Evolutionary conservation across 1,140 invertebrate species (phyloP).

Genomic region (Calliopsis andreniformis): DNA sequence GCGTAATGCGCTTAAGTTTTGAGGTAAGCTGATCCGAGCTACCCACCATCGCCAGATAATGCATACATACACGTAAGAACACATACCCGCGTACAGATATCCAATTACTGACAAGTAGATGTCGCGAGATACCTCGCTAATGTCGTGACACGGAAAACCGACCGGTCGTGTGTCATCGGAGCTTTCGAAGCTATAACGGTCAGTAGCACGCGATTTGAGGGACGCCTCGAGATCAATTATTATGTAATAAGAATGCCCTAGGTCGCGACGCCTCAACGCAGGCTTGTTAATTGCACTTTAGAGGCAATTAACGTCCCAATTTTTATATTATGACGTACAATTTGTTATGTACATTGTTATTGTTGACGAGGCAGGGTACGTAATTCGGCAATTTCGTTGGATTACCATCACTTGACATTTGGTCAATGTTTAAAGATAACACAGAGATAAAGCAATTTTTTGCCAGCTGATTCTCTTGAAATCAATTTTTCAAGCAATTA

Average conservation of each 20-base stretch:
- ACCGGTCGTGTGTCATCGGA: background rate
- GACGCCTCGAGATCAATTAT: slow-evolving; percentile 33
- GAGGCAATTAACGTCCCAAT: too few species aligned
- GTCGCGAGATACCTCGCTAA: slow-evolving; percentile 18
- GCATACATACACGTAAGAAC: too few species aligned
- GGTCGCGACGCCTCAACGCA: background rate
- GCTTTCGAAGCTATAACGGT: slow-evolving; percentile 40
- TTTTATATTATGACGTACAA: too few species aligned
- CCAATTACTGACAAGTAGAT: slow-evolving; percentile 46
- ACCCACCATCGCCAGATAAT: too few species aligned
- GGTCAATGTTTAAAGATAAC: too few species aligned
- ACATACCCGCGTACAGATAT: slow-evolving; percentile 24
- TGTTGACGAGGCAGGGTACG: too few species aligned
- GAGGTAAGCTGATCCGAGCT: slow-evolving; percentile 28
- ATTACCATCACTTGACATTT: too few species aligned
- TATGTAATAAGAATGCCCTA: background rate
- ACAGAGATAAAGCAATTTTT: too few species aligned
- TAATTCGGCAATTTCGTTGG: too few species aligned
- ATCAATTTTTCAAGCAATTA: too few species aligned
- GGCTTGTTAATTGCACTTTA: background rate
- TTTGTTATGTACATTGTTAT: too few species aligned
- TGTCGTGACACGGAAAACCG: slow-evolving; percentile 33
- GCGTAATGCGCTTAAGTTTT: slow-evolving; percentile 46
- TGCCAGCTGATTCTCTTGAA: too few species aligned
- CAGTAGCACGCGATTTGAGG: slow-evolving; percentile 18